phyloP scores from a whole-genome alignment of 2,797 vertebrate genomes.

The Muscicapa striata region DNA sequence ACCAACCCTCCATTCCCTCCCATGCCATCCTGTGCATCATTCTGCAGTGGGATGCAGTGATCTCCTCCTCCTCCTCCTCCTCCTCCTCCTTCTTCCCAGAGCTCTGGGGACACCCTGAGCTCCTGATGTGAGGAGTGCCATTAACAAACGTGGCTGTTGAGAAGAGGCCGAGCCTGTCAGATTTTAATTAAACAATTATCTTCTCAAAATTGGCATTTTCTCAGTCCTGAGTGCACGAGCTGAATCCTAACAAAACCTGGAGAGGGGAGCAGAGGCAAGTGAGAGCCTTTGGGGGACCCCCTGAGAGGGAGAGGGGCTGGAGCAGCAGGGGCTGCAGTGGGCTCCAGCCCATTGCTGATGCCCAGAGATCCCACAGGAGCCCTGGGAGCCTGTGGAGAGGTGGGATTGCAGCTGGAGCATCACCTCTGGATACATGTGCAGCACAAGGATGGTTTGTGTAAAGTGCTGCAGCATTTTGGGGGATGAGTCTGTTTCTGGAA shows the following conservation, averaged over 20 bases:
- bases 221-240: background rate
- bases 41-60: background rate
- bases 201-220: constrained; percentile 6
- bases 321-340: background rate
- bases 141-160: background rate
- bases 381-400: background rate
- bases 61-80: background rate
- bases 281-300: background rate
- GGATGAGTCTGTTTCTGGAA: background rate
- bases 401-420: background rate
- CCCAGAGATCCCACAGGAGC: too few relatives aligned
- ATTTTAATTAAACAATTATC: constrained; percentile 68
- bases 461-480: rapidly evolving
- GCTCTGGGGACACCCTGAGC: background rate
- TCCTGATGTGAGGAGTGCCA: rapidly evolving
- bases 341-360: background rate
- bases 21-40: rapidly evolving
- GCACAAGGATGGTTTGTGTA: background rate
- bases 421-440: background rate
- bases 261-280: background rate
- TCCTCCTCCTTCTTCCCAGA: background rate
- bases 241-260: background rate
- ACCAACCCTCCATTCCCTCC: rapidly evolving
- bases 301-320: background rate
- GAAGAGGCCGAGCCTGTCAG: constrained; percentile 14